Conservation (phyloP, 2,888 invertebrate species). For the Suillia variegata region DNA sequence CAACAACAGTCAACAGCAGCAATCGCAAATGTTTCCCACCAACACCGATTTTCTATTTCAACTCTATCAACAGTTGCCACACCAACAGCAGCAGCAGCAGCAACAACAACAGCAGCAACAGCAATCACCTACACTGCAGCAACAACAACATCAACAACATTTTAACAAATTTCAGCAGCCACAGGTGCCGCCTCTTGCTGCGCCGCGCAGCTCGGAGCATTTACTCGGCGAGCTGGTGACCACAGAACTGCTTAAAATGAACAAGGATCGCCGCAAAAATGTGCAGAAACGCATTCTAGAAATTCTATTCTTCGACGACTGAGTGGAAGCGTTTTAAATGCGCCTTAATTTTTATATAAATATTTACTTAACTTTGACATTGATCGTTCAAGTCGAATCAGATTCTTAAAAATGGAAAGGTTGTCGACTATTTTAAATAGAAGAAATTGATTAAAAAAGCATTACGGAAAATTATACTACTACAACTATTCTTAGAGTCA, state of each 20-base stretch:
- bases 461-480: too few species aligned
- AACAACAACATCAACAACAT: too few species aligned
- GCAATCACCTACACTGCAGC: conserved; percentile 38
- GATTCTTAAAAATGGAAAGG: too few species aligned
- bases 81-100: conserved; percentile 37
- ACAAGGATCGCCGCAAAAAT: conserved; percentile 56
- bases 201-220: conserved; percentile 58
- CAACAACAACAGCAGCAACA: conserved; percentile 38
- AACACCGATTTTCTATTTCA: conserved; percentile 59
- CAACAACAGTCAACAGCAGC: conserved; percentile 32
- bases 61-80: conserved; percentile 57
- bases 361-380: too few species aligned
- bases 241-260: conserved; percentile 60
- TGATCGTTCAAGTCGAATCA: too few species aligned
- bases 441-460: too few species aligned
- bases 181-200: conserved; percentile 36
- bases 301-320: conserved; percentile 61
- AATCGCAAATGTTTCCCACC: conserved; percentile 47
- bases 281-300: conserved; percentile 60
- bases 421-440: too few species aligned
- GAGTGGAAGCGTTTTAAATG: too few species aligned
- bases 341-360: too few species aligned
- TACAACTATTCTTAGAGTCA: too few species aligned
- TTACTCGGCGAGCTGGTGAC: conserved; percentile 60
- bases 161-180: conserved; percentile 51